These are phyloP conservation scores for Halcyon malimbica DNA, from an alignment of 2,113 vertebrate genomes.

Conservation along the genomic window DNA sequence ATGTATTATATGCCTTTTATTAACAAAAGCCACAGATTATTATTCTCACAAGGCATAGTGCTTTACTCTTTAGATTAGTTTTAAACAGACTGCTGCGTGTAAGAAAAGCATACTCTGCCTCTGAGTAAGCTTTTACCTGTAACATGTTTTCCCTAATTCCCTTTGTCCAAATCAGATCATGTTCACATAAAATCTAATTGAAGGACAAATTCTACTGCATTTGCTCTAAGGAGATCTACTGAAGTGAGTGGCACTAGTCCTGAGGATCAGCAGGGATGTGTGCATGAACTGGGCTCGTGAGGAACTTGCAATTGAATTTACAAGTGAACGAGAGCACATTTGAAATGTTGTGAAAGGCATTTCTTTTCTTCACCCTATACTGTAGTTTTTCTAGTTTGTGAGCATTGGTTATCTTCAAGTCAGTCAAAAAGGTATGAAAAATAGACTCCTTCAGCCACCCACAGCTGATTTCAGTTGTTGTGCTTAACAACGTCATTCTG, in stretches of 20 bases:
- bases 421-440: not conserved
- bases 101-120: not conserved
- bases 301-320: not conserved
- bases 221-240: not conserved
- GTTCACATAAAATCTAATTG: not conserved
- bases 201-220: slow-evolving; percentile 13
- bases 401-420: not conserved
- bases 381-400: not conserved
- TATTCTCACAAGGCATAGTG: not conserved
- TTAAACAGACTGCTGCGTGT: not conserved
- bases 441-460: not conserved
- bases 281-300: not conserved
- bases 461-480: not conserved
- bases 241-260: not conserved
- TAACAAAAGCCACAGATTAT: not conserved
- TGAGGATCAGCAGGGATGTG: not conserved
- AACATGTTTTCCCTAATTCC: slow-evolving; percentile 2
- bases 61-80: not conserved
- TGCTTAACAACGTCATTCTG: not conserved
- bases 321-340: not conserved
- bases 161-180: slow-evolving; percentile 4
- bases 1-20: not conserved
- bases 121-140: slow-evolving; percentile 17
- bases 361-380: not conserved
- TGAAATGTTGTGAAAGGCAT: not conserved